phyloP scores from a whole-genome alignment of 2,797 vertebrate species.

The Acridotheres tristis region DNA sequence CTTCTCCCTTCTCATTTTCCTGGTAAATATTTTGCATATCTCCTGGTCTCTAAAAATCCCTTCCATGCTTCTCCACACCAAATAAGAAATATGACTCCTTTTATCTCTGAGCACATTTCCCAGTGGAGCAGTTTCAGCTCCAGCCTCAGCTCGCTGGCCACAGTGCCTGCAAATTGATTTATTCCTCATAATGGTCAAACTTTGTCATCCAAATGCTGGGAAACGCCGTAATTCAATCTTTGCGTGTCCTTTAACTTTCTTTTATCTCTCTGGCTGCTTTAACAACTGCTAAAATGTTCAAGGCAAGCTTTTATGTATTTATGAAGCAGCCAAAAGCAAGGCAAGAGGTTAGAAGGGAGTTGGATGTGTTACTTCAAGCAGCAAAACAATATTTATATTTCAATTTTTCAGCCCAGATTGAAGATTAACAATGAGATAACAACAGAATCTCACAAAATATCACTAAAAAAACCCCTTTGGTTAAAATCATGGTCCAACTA shows the following conservation, averaged over 20 bases:
- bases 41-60: background rate
- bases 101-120: slow-evolving; percentile 24
- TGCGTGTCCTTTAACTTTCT: background rate
- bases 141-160: slow-evolving; percentile 4
- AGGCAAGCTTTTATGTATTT: slow-evolving; percentile 18
- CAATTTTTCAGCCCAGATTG: background rate
- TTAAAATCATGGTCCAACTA: background rate
- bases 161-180: slow-evolving; percentile 14
- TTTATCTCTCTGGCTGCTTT: background rate
- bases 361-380: background rate
- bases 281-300: background rate
- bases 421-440: background rate
- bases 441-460: background rate
- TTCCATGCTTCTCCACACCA: background rate
- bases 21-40: background rate
- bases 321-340: background rate
- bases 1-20: background rate
- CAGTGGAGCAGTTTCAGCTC: background rate
- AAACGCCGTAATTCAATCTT: slow-evolving; percentile 1
- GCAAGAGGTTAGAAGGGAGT: background rate
- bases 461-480: background rate
- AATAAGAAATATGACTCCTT: background rate
- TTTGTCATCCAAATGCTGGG: background rate
- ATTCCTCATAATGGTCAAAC: background rate
- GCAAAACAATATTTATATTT: background rate